phyloP scores from a whole-genome alignment of 2,888 invertebrate genomes.

The Trichopria drosophilae region DNA sequence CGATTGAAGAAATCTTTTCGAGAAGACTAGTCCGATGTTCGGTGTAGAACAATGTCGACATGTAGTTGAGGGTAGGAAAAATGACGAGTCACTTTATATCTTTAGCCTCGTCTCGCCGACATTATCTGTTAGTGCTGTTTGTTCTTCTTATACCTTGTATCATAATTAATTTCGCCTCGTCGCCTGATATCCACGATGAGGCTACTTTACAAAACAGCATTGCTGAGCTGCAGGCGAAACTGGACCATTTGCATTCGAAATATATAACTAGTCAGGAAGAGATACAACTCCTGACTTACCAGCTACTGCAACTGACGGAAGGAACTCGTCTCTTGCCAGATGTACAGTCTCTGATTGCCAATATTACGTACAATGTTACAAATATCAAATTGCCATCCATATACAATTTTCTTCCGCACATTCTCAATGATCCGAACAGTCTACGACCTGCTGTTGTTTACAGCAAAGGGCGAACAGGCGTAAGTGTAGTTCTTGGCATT shows the following conservation, averaged over 20 bases:
- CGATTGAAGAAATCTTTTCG: too few relatives aligned
- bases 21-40: too few relatives aligned
- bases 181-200: slow-evolving; percentile 50
- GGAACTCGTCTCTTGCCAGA: slow-evolving; percentile 50
- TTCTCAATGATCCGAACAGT: slow-evolving; percentile 76
- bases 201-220: slow-evolving; percentile 59
- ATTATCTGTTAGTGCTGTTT: slow-evolving; percentile 48
- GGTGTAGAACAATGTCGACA: slow-evolving; percentile 15
- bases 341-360: slow-evolving; percentile 54
- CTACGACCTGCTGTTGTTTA: slow-evolving; percentile 78
- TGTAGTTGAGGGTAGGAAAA: slow-evolving; percentile 36
- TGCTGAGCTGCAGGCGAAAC: slow-evolving; percentile 75
- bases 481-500: slow-evolving; percentile 82
- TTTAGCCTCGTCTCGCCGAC: slow-evolving; percentile 46
- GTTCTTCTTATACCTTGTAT: slow-evolving; percentile 50
- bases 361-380: slow-evolving; percentile 56
- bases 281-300: slow-evolving; percentile 70
- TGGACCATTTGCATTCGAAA: slow-evolving; percentile 78
- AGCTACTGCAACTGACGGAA: slow-evolving; percentile 59
- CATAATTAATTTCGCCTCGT: slow-evolving; percentile 47
- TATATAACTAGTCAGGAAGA: slow-evolving; percentile 78
- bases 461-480: slow-evolving; percentile 73
- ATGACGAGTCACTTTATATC: slow-evolving; percentile 50
- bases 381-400: slow-evolving; percentile 75
- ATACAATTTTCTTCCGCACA: slow-evolving; percentile 84